Conservation (phyloP, 2,113 vertebrate genomes). For the Nibea coibor region DNA sequence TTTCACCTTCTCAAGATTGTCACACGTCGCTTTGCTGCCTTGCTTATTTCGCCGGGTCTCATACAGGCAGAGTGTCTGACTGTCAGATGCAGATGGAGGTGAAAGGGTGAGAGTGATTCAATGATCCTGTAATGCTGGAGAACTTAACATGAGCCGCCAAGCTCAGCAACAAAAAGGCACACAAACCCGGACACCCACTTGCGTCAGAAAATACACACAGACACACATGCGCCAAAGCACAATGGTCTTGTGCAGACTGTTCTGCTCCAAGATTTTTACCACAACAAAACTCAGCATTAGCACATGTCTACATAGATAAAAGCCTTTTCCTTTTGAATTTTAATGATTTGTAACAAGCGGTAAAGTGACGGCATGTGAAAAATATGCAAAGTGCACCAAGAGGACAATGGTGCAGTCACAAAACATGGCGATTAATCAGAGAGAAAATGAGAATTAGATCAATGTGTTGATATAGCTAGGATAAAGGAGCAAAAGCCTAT, state of each 20-base stretch:
- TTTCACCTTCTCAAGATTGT: constrained; percentile 62
- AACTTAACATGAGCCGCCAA: constrained; percentile 42
- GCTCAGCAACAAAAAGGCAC: constrained; percentile 45
- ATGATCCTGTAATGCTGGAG: constrained; percentile 55
- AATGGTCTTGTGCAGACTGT: constrained; percentile 27
- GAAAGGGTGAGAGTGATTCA: constrained; percentile 64
- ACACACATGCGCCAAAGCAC: constrained; percentile 31
- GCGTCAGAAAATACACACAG: constrained; percentile 35
- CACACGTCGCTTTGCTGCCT: constrained; percentile 57
- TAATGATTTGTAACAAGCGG: constrained; percentile 69
- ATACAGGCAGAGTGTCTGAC: constrained; percentile 39
- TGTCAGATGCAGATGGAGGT: constrained; percentile 53
- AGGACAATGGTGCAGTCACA: constrained; percentile 63
- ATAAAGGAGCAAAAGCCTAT: constrained; percentile 54
- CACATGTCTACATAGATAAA: constrained; percentile 64
- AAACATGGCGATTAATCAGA: constrained; percentile 64
- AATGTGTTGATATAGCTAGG: constrained; percentile 65
- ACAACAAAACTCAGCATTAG: constrained; percentile 57
- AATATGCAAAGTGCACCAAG: constrained; percentile 68
- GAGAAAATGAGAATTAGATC: constrained; percentile 69
- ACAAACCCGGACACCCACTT: constrained; percentile 27
- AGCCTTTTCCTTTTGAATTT: constrained; percentile 46
- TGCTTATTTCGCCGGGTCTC: constrained; percentile 45
- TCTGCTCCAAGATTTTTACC: constrained; percentile 46
- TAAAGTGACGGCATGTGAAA: constrained; percentile 61